These are phyloP conservation scores for Zoanthus solanderi DNA, from an alignment of 92 coral and sea anemone genomes.

Conservation along the genomic window DNA sequence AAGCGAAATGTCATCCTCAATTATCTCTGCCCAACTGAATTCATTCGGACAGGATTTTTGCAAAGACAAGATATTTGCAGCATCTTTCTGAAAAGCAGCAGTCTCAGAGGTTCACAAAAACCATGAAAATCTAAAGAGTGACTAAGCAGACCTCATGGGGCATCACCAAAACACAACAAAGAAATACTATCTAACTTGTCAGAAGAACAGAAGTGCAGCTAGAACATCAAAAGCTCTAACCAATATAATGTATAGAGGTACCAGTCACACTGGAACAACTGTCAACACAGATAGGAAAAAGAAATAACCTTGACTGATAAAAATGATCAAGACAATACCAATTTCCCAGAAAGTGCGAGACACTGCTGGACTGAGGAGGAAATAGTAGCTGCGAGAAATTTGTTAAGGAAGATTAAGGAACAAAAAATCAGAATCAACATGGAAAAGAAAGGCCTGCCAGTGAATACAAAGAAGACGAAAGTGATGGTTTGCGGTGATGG, in stretches of 20 bases:
- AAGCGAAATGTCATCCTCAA: slow-evolving; percentile 53
- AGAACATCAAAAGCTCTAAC: slow-evolving; percentile 51
- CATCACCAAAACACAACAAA: slow-evolving; percentile 59
- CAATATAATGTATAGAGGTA: slow-evolving; percentile 39
- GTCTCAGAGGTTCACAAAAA: slow-evolving; percentile 58
- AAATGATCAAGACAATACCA: slow-evolving; percentile 4
- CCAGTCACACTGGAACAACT: neutral
- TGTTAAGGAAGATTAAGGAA: slow-evolving; percentile 23
- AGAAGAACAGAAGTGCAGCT: slow-evolving; percentile 59
- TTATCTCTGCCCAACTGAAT: slow-evolving; percentile 48
- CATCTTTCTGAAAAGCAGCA: slow-evolving; percentile 67
- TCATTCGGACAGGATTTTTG: slow-evolving; percentile 51
- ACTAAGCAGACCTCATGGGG: slow-evolving; percentile 61
- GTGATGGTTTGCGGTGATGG: no score
- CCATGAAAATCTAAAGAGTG: slow-evolving; percentile 52
- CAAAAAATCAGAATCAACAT: slow-evolving; percentile 15
- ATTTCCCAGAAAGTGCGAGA: slow-evolving; percentile 16
- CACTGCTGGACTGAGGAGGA: slow-evolving; percentile 47
- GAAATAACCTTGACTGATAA: slow-evolving; percentile 10
- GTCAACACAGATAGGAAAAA: neutral
- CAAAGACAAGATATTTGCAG: slow-evolving; percentile 36
- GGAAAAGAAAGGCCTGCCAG: neutral
- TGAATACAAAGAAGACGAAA: no score
- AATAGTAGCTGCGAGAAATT: slow-evolving; percentile 27
- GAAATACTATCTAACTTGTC: slow-evolving; percentile 48